phyloP scores from a whole-genome alignment of 2,888 invertebrate genomes.

The Hemicrepidius hirtus region DNA sequence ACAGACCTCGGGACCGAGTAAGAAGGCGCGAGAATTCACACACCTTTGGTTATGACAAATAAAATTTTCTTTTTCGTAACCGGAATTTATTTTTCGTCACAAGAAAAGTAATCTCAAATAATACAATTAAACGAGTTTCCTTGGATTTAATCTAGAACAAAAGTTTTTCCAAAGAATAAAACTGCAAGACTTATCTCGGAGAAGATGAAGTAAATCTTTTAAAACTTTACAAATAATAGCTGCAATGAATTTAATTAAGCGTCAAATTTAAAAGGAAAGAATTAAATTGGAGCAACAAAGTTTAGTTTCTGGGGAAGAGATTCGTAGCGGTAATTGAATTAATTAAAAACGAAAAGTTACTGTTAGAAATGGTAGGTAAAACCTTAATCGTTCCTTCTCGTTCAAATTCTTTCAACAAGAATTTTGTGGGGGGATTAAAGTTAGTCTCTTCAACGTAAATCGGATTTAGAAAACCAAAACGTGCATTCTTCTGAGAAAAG shows the following conservation, averaged over 20 bases:
- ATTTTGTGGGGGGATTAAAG: slow-evolving; percentile 8
- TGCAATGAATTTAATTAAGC: slow-evolving; percentile 32
- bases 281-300: slow-evolving; percentile 10
- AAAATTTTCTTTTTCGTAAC: not conserved
- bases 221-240: slow-evolving; percentile 11
- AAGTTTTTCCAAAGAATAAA: slow-evolving; percentile 5
- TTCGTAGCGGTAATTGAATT: slow-evolving; percentile 25
- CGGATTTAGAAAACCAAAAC: slow-evolving; percentile 6
- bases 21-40: not conserved
- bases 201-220: slow-evolving; percentile 3
- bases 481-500: slow-evolving; percentile 1
- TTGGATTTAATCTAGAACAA: slow-evolving; percentile 4
- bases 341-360: slow-evolving; percentile 29
- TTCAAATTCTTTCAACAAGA: slow-evolving; percentile 12
- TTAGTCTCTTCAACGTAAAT: not conserved
- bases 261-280: slow-evolving; percentile 17
- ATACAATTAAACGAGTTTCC: no score
- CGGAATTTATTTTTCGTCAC: not conserved
- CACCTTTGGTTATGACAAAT: not conserved
- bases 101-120: no score
- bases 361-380: slow-evolving; percentile 13
- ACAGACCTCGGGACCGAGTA: not conserved
- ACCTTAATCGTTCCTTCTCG: slow-evolving; percentile 5
- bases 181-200: not conserved
- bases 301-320: slow-evolving; percentile 24